phyloP scores from a whole-genome alignment of 1,140 invertebrate genomes.

The Leptoteleia sp. region DNA sequence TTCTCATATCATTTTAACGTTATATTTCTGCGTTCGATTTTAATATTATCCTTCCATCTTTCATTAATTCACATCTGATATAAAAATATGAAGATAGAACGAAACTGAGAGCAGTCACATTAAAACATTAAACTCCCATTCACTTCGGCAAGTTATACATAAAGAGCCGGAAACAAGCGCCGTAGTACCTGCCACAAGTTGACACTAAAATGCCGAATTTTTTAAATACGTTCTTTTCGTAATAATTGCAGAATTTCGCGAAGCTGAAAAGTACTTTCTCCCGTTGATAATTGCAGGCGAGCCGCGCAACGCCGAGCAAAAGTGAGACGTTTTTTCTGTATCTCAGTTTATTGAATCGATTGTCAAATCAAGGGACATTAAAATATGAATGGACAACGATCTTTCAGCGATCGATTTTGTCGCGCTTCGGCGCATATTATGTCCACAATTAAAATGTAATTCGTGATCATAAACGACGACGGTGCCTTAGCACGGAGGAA shows the following conservation, averaged over 20 bases:
- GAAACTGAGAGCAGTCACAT: no score
- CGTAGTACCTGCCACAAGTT: background rate
- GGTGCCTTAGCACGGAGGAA: slow-evolving; percentile 76
- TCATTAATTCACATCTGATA: no score
- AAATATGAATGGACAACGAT: slow-evolving; percentile 44
- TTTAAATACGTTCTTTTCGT: slow-evolving; percentile 28
- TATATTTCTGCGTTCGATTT: no score
- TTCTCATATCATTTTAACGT: no score
- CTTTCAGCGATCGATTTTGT: slow-evolving; percentile 39
- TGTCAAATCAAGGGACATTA: slow-evolving; percentile 40
- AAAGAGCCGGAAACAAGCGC: slow-evolving; percentile 1
- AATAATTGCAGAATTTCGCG: slow-evolving; percentile 39
- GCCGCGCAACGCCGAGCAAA: slow-evolving; percentile 24
- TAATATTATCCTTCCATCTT: no score
- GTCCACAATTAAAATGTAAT: slow-evolving; percentile 77
- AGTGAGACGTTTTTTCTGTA: slow-evolving; percentile 30
- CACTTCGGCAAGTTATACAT: background rate
- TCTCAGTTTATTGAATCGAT: slow-evolving; percentile 21
- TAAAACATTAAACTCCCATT: slow-evolving; percentile 5
- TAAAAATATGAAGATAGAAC: background rate
- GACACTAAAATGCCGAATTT: slow-evolving; percentile 13
- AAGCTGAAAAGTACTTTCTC: slow-evolving; percentile 52
- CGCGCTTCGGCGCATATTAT: slow-evolving; percentile 73
- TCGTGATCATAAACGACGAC: slow-evolving; percentile 74
- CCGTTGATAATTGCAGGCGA: slow-evolving; percentile 18